Evolutionary conservation across 1,140 invertebrate species (phyloP), one percentile per base, ranked within the genome.

Genomic region (Subanguina moxae): DNA sequence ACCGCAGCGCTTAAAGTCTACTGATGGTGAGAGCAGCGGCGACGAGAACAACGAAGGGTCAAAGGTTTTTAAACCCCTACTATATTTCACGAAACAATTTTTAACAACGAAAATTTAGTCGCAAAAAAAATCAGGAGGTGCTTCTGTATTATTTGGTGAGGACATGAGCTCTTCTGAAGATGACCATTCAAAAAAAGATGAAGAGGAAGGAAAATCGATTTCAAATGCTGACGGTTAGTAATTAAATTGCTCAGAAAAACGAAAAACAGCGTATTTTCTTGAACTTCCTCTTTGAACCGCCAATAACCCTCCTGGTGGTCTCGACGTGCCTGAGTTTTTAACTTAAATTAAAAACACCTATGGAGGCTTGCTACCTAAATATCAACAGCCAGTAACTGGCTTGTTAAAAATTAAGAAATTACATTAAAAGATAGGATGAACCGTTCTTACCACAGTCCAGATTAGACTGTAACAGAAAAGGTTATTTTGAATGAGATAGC

Each of bases 171-270:
- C 48, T 52, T 52, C 48, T 3, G 48, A 19, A 52, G n/a, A 19
- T 57, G 62, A 57, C n/a, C 17, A 52, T n/a, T 19, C 23, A 5
- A 64, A 64, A 28, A 1, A 45, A 9, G 27, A n/a, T 19, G 64
- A 65, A 58, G 57, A 64, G 9, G 62, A 21, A 21, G 61, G 19
- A 9, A n/a, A 61, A 52, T 19, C n/a, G 17, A n/a, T n/a, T n/a
- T n/a, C 48, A 52, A 52, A 52, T 52, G n/a, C 23, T 52, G 48
- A 52, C 15, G 48, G 48, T 52, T 21, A 15, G n/a, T 21, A 8
- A 7, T 52, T 52, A 5, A 52, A 15, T 21, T 38, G 32, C 11
- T 38, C 32, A 38, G 11, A 11, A 38, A 38, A 11, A 38, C 11
- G 32, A 11, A 38, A 38, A 11, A 38, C 3, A 5, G 32, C 32